Evolutionary conservation across 1,140 invertebrate species (phyloP).

Genomic region (Trichonephila inaurata): DNA sequence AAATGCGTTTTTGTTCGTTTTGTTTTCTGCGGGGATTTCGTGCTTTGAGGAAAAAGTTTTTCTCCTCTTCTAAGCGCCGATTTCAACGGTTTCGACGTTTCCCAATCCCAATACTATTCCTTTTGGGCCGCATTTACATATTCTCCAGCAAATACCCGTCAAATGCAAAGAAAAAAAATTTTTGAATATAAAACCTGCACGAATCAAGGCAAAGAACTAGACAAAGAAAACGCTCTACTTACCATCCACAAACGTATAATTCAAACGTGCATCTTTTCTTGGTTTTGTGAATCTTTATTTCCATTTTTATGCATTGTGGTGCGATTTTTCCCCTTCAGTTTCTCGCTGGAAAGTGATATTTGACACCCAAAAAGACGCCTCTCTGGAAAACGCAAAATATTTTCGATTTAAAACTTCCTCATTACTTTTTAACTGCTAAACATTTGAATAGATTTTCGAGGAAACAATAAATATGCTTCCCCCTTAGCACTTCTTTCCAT

Average conservation of each 20-base stretch:
- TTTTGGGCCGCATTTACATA: slow-evolving; percentile 73
- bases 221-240: slow-evolving; percentile 73
- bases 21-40: slow-evolving; percentile 54
- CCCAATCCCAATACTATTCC: slow-evolving; percentile 71
- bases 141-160: slow-evolving; percentile 66
- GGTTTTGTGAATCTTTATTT: slow-evolving; percentile 63
- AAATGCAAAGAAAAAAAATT: slow-evolving; percentile 57
- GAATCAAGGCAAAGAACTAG: slow-evolving; percentile 61
- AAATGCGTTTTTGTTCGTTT: slow-evolving; percentile 73
- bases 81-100: slow-evolving; percentile 73
- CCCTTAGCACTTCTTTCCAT: neutral
- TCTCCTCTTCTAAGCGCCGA: slow-evolving; percentile 68
- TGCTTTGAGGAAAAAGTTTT: slow-evolving; percentile 61
- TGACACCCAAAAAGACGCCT: slow-evolving; percentile 61
- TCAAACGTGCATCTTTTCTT: slow-evolving; percentile 69
- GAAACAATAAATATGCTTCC: neutral
- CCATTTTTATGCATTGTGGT: slow-evolving; percentile 71
- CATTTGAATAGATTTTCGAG: neutral
- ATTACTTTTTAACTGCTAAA: neutral
- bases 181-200: slow-evolving; percentile 70
- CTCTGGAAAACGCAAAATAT: neutral
- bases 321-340: slow-evolving; percentile 52
- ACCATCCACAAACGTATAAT: slow-evolving; percentile 75
- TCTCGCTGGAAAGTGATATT: slow-evolving; percentile 57
- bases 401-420: slow-evolving; percentile 1